Conservation (phyloP, 2,888 invertebrate genomes). For the Meiosimyza decipiens region DNA sequence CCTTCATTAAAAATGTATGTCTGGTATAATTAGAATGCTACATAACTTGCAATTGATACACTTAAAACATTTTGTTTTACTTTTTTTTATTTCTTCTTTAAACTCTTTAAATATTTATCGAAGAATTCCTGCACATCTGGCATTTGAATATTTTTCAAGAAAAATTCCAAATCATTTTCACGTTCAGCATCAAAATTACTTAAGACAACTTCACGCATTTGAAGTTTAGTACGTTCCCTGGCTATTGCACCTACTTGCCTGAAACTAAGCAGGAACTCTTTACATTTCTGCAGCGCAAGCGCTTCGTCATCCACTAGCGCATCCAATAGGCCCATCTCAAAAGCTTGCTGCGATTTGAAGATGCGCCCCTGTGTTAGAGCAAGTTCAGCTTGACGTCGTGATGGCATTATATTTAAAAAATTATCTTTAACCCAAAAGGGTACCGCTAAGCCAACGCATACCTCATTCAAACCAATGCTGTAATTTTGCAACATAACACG, state of each 20-base stretch:
- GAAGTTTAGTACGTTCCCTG: slow-evolving; percentile 23
- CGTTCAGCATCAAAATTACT: slow-evolving; percentile 30
- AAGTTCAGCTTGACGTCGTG: slow-evolving; percentile 70
- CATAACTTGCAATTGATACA: too few species aligned
- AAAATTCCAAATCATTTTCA: slow-evolving; percentile 34
- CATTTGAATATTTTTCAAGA: slow-evolving; percentile 20
- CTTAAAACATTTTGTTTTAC: not conserved
- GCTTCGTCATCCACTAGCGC: slow-evolving; percentile 62
- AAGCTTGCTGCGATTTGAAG: slow-evolving; percentile 24
- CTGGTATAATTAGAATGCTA: too few species aligned
- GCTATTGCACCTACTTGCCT: slow-evolving; percentile 50
- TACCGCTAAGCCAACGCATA: slow-evolving; percentile 23
- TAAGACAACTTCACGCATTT: slow-evolving; percentile 22
- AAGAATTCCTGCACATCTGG: slow-evolving; percentile 20
- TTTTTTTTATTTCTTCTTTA: slow-evolving; percentile 19
- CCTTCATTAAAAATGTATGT: too few species aligned
- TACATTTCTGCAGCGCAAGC: slow-evolving; percentile 18
- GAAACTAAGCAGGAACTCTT: slow-evolving; percentile 71
- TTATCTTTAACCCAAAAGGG: slow-evolving; percentile 30
- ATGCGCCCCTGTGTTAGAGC: slow-evolving; percentile 27
- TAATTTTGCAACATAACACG: slow-evolving; percentile 65
- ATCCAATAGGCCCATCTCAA: slow-evolving; percentile 32
- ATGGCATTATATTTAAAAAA: slow-evolving; percentile 23
- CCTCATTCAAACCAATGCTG: slow-evolving; percentile 36
- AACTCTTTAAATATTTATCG: slow-evolving; percentile 26